phyloP scores from a whole-genome alignment of 2,888 invertebrate genomes.

The Melinopterus prodromus region DNA sequence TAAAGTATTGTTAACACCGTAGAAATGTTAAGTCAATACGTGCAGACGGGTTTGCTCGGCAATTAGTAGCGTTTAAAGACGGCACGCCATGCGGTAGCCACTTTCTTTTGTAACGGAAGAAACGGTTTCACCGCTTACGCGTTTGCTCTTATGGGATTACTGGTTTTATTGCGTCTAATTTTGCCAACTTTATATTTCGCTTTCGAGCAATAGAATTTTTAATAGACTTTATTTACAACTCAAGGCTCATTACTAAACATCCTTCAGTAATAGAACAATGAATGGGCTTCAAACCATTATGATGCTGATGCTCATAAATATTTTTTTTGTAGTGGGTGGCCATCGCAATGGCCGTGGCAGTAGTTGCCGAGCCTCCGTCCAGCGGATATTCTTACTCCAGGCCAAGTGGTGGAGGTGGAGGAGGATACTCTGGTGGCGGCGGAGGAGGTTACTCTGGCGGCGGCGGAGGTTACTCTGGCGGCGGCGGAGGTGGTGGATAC shows the following conservation, averaged over 20 bases:
- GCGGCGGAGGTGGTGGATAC: slow-evolving; percentile 62
- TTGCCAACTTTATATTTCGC: neutral
- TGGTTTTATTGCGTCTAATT: neutral
- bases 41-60: neutral
- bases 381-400: slow-evolving; percentile 77
- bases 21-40: neutral
- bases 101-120: neutral
- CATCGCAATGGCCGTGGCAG: slow-evolving; percentile 34
- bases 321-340: slow-evolving; percentile 30
- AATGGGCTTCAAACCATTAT: neutral
- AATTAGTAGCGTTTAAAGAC: neutral
- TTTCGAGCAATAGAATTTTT: neutral
- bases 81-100: neutral
- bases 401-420: slow-evolving; percentile 65
- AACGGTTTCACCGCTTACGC: neutral
- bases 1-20: neutral
- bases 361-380: slow-evolving; percentile 62
- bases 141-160: neutral
- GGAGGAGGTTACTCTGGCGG: slow-evolving; percentile 53
- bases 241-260: neutral
- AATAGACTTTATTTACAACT: too few relatives aligned
- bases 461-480: slow-evolving; percentile 47
- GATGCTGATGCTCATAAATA: neutral
- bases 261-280: neutral
- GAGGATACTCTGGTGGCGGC: slow-evolving; percentile 51